Percentiles rank a stretch among this genome's conserved stretches.
phyloP scores from a whole-genome alignment of 1,140 invertebrate genomes.

The Pseudomyrmex pallidus region DNA sequence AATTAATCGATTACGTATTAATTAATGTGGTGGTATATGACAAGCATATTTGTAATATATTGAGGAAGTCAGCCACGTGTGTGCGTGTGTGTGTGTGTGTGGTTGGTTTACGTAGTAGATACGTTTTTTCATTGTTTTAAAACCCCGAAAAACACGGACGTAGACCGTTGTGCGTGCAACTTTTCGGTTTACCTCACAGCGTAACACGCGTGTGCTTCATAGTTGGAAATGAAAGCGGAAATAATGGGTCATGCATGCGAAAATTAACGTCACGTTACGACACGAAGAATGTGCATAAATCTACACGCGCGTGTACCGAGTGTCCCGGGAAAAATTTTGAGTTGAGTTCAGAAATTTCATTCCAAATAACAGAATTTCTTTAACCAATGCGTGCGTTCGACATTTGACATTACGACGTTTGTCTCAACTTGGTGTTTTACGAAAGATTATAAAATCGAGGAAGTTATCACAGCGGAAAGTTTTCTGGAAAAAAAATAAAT shows the following conservation, averaged over 20 bases:
- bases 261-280: constrained; percentile 44
- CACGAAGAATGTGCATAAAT: constrained; percentile 9
- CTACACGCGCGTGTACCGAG: neutral
- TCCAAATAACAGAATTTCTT: neutral
- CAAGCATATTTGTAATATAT: neutral
- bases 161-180: neutral
- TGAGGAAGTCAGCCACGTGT: neutral
- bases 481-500: no score
- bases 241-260: constrained; percentile 42
- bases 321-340: no score
- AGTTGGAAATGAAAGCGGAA: constrained; percentile 30
- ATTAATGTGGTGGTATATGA: no score
- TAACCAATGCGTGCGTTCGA: no score
- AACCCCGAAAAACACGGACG: neutral
- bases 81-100: neutral
- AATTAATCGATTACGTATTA: no score
- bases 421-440: no score
- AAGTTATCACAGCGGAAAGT: no score
- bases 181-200: constrained; percentile 2
- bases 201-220: constrained; percentile 23
- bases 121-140: constrained; percentile 2
- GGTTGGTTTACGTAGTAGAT: no score
- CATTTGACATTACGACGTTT: no score
- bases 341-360: neutral
- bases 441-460: no score